A percentile compares a stretch with the other conserved stretches of the same genome.
phyloP scores from a whole-genome alignment of 2,113 vertebrate species.

The Ciconia stormi region DNA sequence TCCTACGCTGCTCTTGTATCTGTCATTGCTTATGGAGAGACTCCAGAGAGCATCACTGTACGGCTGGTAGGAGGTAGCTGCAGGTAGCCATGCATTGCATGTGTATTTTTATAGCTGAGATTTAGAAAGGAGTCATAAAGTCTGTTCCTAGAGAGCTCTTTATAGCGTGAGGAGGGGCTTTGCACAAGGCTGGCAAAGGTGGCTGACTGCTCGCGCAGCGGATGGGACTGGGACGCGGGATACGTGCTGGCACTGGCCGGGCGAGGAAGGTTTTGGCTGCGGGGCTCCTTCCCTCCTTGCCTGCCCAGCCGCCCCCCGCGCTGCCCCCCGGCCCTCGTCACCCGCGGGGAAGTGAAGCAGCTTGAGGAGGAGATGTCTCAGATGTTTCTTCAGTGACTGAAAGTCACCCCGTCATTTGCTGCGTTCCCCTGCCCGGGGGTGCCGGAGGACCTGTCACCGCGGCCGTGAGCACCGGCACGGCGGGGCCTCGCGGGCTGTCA shows the following conservation, averaged over 20 bases:
- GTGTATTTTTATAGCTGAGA: background rate
- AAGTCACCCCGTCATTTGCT: rapidly evolving
- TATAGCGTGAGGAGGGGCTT: rapidly evolving
- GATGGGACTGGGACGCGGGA: background rate
- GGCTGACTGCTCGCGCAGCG: rapidly evolving
- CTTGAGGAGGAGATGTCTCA: background rate
- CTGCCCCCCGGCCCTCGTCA: background rate
- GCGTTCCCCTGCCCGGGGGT: background rate
- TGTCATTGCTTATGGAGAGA: background rate
- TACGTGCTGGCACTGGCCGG: background rate
- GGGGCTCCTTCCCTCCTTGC: background rate
- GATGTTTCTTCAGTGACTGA: background rate
- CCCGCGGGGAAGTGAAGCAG: background rate
- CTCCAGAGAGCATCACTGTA: background rate
- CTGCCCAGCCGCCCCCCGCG: rapidly evolving
- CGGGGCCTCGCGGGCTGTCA: background rate
- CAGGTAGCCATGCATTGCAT: rapidly evolving
- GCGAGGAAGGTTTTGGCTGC: rapidly evolving
- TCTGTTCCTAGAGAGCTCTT: background rate
- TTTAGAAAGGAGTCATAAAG: too few species aligned
- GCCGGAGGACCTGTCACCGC: background rate
- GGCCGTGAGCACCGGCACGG: rapidly evolving
- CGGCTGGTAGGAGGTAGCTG: background rate
- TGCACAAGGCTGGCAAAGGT: rapidly evolving
- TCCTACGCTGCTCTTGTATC: background rate